Evolutionary conservation across 2,888 invertebrate species (phyloP), one percentile per base, ranked within the genome.

Genomic region (Andrena praecox): DNA sequence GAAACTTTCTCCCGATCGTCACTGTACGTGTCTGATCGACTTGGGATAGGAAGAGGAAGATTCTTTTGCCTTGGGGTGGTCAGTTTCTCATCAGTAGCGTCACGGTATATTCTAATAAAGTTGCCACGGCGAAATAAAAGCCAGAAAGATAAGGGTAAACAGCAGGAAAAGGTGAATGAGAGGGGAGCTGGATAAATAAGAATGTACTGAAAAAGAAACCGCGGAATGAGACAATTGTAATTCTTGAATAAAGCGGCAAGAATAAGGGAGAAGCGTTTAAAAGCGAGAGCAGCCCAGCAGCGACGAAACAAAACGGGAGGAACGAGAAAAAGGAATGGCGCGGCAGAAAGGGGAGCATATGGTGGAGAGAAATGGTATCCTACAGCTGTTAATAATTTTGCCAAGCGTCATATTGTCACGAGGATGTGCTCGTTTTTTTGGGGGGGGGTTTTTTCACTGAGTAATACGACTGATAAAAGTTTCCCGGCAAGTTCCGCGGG

Each of bases 401-500:
- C 50, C 35, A 4, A 27, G 52, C 20, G 60, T 70, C 77, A 48
- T 63, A 70, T 71, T 82, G 66, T 54, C 64, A 27, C 35, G n/a
- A n/a, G 12, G 3, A n/a, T 10, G 1, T 63, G 42, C 33, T 29
- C 3, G 4, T 8, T 35, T 1, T 8, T 10, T 42, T n/a, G n/a
- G n/a, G n/a, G n/a, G n/a, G n/a, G n/a, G n/a, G 20, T 62, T 20
- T 60, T 72, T 68, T 20, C 56, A 54, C 73, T 79, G 78, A 77
- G 42, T 42, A 42, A 80, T 84, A 86, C 84, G 84, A 88, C 84
- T 82, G 67, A 62, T 82, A 64, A 82, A 86, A 86, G 70, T 85
- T 86, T 74, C 66, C 66, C n/a, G 52, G 70, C 75, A 81, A 84
- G 77, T 86, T 88, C 68, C 59, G 52, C 50, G 54, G 82, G 75